Evolutionary conservation across 2,888 invertebrate genomes (phyloP), one percentile per base, ranked within the genome.

Genomic region (Aporophyla lueneburgensis): DNA sequence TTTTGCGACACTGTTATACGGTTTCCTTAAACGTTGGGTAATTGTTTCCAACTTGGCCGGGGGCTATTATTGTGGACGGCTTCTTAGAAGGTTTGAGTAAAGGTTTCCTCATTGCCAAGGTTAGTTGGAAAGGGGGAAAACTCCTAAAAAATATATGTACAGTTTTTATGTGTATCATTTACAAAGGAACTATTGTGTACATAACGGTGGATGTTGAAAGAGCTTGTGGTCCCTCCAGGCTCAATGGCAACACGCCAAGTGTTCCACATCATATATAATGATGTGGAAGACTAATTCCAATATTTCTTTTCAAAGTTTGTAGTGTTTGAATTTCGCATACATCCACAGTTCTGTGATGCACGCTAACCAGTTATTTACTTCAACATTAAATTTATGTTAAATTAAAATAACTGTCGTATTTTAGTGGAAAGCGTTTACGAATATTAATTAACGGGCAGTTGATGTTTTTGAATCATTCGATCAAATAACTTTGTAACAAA

Each of bases 161-260:
- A 43, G 27, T 70, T 62, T 27, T 27, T 24, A 53, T 68, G 59
- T 4, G 12, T 67, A 67, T 62, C 46, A 24, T n/a, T 73, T 67
- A 16, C n/a, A 71, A 74, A 76, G 46, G 5, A 85, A 75, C 46
- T 63, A 59, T 21, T 16, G n/a, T 33, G 14, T 53, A 56, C 9
- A 65, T 43, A 76, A 71, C 58, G 27, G 63, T 62, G 53, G 21
- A 14, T 69, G 49, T 61, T 76, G 58, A 58, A 65, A 62, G 16
- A 63, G 51, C n/a, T 61, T 21, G 54, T 59, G 66, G n/a, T 67
- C 51, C n/a, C 40, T 24, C 4, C 62, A 46, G 43, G 46, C 53
- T 73, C 33, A n/a, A 3, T 86, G 85, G 78, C 78, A 58, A 12
- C 14, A 5, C 9, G 71, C 76, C 80, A 82, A 81, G 65, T 71